Evolutionary conservation across 2,797 vertebrate genomes (phyloP).

Genomic region (Onychomys leucogaster): DNA sequence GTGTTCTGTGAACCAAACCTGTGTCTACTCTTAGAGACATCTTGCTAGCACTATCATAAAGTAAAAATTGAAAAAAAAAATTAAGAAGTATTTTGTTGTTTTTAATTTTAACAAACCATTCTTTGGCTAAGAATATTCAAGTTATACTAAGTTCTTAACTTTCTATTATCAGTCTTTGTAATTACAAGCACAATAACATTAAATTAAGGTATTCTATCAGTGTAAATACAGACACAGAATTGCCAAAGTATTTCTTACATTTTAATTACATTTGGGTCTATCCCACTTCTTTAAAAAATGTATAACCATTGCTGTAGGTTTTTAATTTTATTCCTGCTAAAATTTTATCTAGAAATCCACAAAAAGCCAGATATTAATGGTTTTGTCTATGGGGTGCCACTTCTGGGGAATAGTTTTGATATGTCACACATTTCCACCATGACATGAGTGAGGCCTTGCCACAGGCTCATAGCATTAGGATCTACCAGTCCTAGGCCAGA

Average conservation of each 20-base stretch:
- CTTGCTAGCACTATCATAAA: too few relatives aligned
- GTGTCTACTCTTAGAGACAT: too few relatives aligned
- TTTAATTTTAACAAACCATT: too few relatives aligned
- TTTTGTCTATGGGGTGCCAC: neutral
- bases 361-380: neutral
- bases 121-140: too few relatives aligned
- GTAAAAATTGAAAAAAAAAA: neutral
- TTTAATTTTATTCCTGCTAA: neutral
- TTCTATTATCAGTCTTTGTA: too few relatives aligned
- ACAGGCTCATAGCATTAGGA: neutral
- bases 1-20: neutral
- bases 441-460: neutral
- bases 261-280: neutral
- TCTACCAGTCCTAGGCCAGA: neutral
- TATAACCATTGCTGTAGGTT: neutral
- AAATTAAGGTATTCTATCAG: too few relatives aligned
- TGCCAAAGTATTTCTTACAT: slow-evolving; percentile 41
- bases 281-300: neutral
- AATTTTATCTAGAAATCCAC: neutral
- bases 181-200: too few relatives aligned
- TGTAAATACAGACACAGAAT: neutral
- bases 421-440: neutral
- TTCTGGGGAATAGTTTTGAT: neutral
- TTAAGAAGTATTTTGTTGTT: neutral
- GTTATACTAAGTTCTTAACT: too few relatives aligned